These are phyloP conservation scores for Chironomus tentans DNA, from an alignment of 2,888 invertebrate genomes.

Conservation along the genomic window DNA sequence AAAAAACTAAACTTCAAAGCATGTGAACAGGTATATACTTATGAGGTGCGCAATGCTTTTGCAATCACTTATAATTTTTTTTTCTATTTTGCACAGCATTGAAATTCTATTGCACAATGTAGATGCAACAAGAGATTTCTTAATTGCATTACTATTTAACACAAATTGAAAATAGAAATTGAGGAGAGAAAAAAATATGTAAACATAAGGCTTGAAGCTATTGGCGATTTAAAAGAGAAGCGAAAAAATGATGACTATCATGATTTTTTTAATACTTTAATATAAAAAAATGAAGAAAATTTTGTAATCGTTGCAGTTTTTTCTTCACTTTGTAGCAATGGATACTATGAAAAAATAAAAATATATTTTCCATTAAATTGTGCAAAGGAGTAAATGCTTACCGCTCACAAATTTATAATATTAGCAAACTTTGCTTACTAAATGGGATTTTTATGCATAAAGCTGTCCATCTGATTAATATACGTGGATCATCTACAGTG, in stretches of 20 bases:
- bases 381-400: neutral
- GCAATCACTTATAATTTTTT: conserved; percentile 4
- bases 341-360: neutral
- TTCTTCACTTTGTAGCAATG: neutral
- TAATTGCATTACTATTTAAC: conserved; percentile 21
- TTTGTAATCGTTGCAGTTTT: neutral
- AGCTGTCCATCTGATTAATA: neutral
- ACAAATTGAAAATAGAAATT: conserved; percentile 18
- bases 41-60: conserved; percentile 1
- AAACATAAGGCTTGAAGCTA: neutral
- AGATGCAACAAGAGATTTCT: conserved; percentile 19
- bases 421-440: neutral
- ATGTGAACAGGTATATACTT: conserved; percentile 23
- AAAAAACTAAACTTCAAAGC: neutral
- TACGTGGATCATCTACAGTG: neutral
- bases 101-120: conserved; percentile 24
- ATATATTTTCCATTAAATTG: neutral
- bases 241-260: conserved; percentile 5
- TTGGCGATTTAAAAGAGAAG: neutral
- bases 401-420: neutral
- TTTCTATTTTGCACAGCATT: neutral
- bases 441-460: neutral
- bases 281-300: neutral
- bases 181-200: neutral
- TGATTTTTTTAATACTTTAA: neutral